These are phyloP conservation scores for Drosophila cardini DNA, from an alignment of 1,140 invertebrate genomes.

Conservation along the genomic window DNA sequence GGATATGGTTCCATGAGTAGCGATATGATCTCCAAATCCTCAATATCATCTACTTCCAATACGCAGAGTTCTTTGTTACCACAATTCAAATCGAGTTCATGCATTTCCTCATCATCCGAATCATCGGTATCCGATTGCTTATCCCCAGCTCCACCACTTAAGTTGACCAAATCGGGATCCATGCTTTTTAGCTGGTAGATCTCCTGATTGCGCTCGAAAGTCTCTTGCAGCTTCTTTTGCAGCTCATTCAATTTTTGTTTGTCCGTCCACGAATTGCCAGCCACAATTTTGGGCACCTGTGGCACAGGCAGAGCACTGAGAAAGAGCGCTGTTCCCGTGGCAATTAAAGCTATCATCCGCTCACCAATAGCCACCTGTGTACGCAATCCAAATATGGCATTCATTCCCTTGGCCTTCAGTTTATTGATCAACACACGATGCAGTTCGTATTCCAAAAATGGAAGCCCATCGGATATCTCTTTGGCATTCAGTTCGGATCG, in stretches of 20 bases:
- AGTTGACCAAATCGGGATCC: constrained; percentile 66
- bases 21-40: constrained; percentile 92
- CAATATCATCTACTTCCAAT: constrained; percentile 94
- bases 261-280: constrained; percentile 88
- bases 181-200: constrained; percentile 88
- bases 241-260: constrained; percentile 87
- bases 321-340: constrained; percentile 94
- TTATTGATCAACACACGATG: constrained; percentile 96
- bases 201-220: constrained; percentile 89
- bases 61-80: constrained; percentile 94
- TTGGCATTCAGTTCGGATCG: constrained; percentile 95
- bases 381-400: constrained; percentile 94
- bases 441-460: constrained; percentile 98
- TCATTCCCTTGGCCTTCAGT: constrained; percentile 96
- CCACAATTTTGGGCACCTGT: constrained; percentile 88
- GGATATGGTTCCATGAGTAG: constrained; percentile 91
- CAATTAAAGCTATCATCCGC: constrained; percentile 93
- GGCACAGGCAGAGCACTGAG: constrained; percentile 90
- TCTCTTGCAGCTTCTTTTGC: constrained; percentile 88
- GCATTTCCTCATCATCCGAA: constrained; percentile 90
- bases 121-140: constrained; percentile 88
- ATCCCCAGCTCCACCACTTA: constrained; percentile 32
- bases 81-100: constrained; percentile 90
- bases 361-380: constrained; percentile 95
- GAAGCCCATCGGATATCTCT: constrained; percentile 96